A percentile compares a stretch with the other conserved stretches of the same genome.
These are phyloP conservation scores for Scaptomyza parva DNA, from an alignment of 2,888 invertebrate genomes.

Conservation along the genomic window DNA sequence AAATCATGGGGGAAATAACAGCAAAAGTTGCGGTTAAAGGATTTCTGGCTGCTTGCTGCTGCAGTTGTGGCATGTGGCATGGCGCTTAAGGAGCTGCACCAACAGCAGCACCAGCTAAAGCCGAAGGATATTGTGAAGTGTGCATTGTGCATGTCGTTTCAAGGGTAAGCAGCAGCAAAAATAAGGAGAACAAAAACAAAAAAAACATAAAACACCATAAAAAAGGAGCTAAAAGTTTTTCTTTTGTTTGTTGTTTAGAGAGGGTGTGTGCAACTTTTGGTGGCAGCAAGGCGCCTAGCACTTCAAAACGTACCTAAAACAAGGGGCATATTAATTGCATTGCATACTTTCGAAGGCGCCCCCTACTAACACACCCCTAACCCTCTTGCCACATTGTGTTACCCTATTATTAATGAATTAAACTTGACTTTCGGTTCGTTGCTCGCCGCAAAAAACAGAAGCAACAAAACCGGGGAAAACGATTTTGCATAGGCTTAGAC, in stretches of 20 bases:
- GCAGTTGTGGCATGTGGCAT: constrained; percentile 51
- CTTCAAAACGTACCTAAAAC: no score
- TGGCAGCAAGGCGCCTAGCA: constrained; percentile 7
- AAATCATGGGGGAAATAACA: constrained; percentile 40
- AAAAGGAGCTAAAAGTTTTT: no score
- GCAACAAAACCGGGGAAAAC: not conserved
- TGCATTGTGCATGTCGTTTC: constrained; percentile 68
- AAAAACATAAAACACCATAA: no score
- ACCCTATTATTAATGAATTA: constrained; percentile 79
- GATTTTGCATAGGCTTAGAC: constrained; percentile 4
- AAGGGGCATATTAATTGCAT: constrained; percentile 76
- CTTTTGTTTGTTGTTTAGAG: constrained; percentile 56
- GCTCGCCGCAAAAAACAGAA: constrained; percentile 36
- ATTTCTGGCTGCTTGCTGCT: constrained; percentile 26
- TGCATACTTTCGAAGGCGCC: constrained; percentile 72
- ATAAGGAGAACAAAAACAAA: no score
- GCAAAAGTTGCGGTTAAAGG: constrained; percentile 51
- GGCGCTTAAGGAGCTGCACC: constrained; percentile 46
- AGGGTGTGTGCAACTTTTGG: constrained; percentile 31
- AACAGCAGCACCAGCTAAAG: constrained; percentile 30
- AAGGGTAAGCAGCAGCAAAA: constrained; percentile 64
- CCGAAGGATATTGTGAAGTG: constrained; percentile 60
- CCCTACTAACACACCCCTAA: not conserved
- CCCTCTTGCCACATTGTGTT: constrained; percentile 33
- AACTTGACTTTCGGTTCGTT: constrained; percentile 83